Base-by-base conservation (phyloP, 1,140 invertebrate genomes). In the Nasonia vitripennis region DNA sequence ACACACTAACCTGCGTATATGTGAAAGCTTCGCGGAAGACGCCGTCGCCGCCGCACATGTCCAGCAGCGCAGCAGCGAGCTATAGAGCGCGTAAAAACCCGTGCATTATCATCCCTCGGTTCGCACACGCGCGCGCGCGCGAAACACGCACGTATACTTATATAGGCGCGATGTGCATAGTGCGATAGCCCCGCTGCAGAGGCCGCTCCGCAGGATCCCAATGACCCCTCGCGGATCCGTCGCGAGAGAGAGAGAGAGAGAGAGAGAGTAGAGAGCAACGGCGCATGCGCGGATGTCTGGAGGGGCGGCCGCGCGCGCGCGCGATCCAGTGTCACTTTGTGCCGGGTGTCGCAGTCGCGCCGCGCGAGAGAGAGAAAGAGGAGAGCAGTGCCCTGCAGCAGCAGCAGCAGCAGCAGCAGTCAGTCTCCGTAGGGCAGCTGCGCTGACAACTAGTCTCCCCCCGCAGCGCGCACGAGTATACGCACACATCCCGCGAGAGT, bases 331-430 rank as follows among this genome's bases (percentile, higher is more conserved):
- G 89, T 91, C 90, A 92, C 89, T 92, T 89, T 75, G 91, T 90
- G 89, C 90, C 91, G 91, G 91, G 90, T 91, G 90, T 91, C 91
- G 90, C 90, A 91, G 86, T 89, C 81, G 85, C 86, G 41, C 84
- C 86, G 71, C 83, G 86, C 88, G 70, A 37, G 55, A 51, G 37
- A 68, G 71, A 83, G 81, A 27, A 27, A 62, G 41, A 45, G 41
- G 41, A 45, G 41, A 45, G 41, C 71, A 77, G 12, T 37, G 71
- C 80, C 55, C 55, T 62, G 55, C 41, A 73, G 79, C 27, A 27
- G 27, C 27, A 27, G 27, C 27, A 27, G 27, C 27, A 27, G 27
- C 27, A 27, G 20, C 68, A 55, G 68, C 45, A 68, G 55, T 45
- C 67, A 84, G 67, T 79, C 83, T 73, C 27, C 27, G 67, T 67